These are phyloP conservation scores for Microtus oregoni DNA, from an alignment of 2,113 vertebrate species.

Conservation along the genomic window DNA sequence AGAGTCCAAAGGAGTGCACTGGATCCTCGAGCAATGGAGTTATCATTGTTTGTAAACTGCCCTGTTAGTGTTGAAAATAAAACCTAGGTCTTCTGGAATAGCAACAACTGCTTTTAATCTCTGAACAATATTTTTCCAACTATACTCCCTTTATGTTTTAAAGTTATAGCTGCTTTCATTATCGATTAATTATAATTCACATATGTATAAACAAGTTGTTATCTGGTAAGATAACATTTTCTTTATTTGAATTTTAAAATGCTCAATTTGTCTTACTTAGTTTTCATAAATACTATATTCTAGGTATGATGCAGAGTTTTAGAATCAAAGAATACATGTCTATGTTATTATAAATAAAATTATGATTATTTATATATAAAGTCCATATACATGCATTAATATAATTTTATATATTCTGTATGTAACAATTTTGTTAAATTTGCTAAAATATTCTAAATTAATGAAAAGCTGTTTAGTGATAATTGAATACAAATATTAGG, in stretches of 20 bases:
- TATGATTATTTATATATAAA: too few species aligned
- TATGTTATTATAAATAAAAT: too few species aligned
- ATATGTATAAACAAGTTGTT: conserved; percentile 66
- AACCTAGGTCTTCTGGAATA: background rate
- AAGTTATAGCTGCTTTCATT: conserved; percentile 41
- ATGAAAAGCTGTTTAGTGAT: too few species aligned
- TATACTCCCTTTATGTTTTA: background rate
- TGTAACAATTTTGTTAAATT: too few species aligned
- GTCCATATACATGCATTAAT: too few species aligned
- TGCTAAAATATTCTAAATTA: too few species aligned
- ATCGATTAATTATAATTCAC: conserved; percentile 74
- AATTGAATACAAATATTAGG: too few species aligned
- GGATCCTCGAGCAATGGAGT: background rate
- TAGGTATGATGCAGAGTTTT: too few species aligned
- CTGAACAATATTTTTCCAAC: background rate
- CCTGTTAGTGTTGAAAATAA: background rate
- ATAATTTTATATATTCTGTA: too few species aligned
- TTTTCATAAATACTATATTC: conserved; percentile 61
- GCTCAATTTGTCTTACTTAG: conserved; percentile 79
- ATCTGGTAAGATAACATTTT: conserved; percentile 78
- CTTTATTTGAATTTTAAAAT: conserved; percentile 72
- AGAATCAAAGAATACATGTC: too few species aligned
- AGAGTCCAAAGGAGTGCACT: background rate
- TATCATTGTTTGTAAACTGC: background rate
- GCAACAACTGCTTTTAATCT: background rate